Evolutionary conservation across 2,113 vertebrate genomes (phyloP), one percentile per base, ranked within the genome.

Genomic region (Gambusia holbrooki): DNA sequence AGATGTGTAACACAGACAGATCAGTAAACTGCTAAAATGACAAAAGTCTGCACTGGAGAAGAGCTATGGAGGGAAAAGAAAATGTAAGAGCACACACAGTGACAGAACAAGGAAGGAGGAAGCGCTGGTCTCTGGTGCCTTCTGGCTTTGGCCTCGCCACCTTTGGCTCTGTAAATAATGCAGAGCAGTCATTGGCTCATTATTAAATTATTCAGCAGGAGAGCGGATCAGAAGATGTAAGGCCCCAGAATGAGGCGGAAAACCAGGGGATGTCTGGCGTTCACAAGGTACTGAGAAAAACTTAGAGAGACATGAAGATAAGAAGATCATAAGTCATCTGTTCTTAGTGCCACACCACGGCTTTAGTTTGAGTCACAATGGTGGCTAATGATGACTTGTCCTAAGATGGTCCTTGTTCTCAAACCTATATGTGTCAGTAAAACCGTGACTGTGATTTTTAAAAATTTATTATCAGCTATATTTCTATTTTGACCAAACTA

Each of bases 161-260:
- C 89, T 92, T 93, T 91, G 92, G 91, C 83, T 76, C 77, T 76
- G 81, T 93, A 92, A 93, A 93, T 93, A 92, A 93, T 93, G 92
- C 90, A 93, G 62, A 71, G 69, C 84, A 87, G 88, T 80, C 89
- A 88, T 92, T 91, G 92, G 91, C 89, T 91, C 87, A 90, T 92
- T 87, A 80, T 84, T 93, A 30, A 92, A 93, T 93, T 90, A 93
- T 93, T 93, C 89, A 93, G 45, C 65, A 88, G 69, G 81, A 70
- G 84, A 92, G 86, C 75, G 45, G 88, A 92, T 92, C 83, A 83
- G 88, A 86, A 91, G 86, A 90, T 85, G 89, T 84, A 89, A 90
- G 82, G 87, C 88, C 83, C 71, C 25, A 45, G 83, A 65, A 79
- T 76, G 86, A 89, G 90, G 87, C 40, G 70, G 68, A 29, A 66